phyloP scores from a whole-genome alignment of 1,140 invertebrate species.

The Trichonephila clavata region DNA sequence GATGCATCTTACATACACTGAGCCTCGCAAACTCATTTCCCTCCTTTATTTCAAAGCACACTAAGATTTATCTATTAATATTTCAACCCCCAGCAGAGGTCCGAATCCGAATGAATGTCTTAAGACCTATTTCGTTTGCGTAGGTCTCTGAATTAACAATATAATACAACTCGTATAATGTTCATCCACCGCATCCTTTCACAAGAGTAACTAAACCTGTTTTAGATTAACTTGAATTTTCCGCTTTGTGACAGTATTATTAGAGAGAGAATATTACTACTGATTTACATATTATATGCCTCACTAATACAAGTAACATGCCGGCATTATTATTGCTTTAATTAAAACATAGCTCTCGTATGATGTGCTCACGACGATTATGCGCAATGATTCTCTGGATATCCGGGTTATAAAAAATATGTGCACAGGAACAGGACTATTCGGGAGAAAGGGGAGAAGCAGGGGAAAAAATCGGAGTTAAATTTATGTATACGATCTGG shows the following conservation, averaged over 20 bases:
- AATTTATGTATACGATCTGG: constrained; percentile 18
- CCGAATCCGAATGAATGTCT: constrained; percentile 24
- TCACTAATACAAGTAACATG: constrained; percentile 39
- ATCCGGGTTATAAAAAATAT: not conserved
- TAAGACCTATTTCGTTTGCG: constrained; percentile 18
- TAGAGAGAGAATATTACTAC: constrained; percentile 61
- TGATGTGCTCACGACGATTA: constrained; percentile 13
- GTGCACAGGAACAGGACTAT: not conserved
- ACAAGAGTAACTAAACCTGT: constrained; percentile 29
- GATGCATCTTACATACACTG: not conserved
- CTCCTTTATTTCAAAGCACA: constrained; percentile 1
- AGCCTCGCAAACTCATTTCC: not conserved
- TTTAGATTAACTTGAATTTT: constrained; percentile 48
- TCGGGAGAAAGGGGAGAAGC: not conserved
- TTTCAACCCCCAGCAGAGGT: not conserved
- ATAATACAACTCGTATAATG: constrained; percentile 41
- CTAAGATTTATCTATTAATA: constrained; percentile 27
- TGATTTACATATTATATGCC: constrained; percentile 65
- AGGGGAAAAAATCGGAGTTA: not conserved
- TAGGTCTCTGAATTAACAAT: constrained; percentile 40
- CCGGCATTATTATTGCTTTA: constrained; percentile 64
- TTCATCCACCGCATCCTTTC: not conserved
- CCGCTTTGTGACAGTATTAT: not conserved
- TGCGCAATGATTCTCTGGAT: not conserved
- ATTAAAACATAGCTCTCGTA: constrained; percentile 34